Evolutionary conservation across 2,113 vertebrate species (phyloP), one percentile per base, ranked within the genome.

Genomic region (Chamaea fasciata): DNA sequence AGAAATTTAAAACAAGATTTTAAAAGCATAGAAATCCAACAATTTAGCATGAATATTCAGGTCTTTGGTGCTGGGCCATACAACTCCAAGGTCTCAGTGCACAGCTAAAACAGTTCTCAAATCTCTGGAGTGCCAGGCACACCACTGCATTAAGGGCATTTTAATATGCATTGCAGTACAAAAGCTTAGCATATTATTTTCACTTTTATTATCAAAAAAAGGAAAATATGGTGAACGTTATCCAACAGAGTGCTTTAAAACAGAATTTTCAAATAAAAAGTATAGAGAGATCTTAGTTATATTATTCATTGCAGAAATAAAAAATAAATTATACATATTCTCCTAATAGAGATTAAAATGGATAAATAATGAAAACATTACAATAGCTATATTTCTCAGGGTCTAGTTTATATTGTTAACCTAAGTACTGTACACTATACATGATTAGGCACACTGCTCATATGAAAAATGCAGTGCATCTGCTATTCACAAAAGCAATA

Each of bases 251-350:
- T 57, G 49, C 49, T 96, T 80, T 90, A 95, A 94, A 93, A 76
- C 50, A 92, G 83, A 93, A 85, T 91, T 95, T 92, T 94, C 62
- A 84, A 94, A 93, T 83, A 64, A 79, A 92, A 84, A 86, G 50
- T 26, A 81, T n/a, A 80, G 64, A 75, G 74, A 49, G 11, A 52
- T 82, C 64, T 96, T 78, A 91, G 92, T 92, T 97, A 95, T 90
- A 97, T 87, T 95, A 95, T 95, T 94, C 90, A 96, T 92, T 90
- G 90, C 95, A 92, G 77, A 96, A 96, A 95, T 84, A 95, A 95
- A 94, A 90, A 92, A 90, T 89, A 80, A 96, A 96, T 96, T 95
- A 96, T 96, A 90, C 78, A 89, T 59, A 71, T 28, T 94, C 77
- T 90, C 78, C 93, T 96, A 96, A 94, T 74, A 89, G 95, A 95